These are phyloP conservation scores for Apteryx owenii DNA, from an alignment of 2,113 vertebrate genomes.

Conservation along the genomic window DNA sequence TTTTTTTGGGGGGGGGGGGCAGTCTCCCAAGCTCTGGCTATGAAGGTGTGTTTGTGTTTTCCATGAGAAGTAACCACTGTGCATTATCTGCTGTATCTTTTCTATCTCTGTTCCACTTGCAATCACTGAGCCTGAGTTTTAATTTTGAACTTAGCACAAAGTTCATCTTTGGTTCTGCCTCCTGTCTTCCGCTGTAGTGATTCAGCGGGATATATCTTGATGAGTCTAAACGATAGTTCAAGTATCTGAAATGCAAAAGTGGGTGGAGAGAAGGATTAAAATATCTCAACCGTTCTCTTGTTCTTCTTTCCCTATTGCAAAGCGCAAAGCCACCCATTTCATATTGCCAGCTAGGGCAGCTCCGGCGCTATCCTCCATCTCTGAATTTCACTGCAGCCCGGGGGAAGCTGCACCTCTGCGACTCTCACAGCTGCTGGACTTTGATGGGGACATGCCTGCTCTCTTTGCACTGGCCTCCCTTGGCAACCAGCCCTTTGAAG, in stretches of 20 bases:
- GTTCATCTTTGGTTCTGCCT: not conserved
- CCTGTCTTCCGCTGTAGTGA: not conserved
- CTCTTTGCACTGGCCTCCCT: constrained; percentile 84
- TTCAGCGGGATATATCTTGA: not conserved
- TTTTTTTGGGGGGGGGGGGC: not conserved
- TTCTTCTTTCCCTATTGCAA: not conserved
- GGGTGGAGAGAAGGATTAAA: not conserved
- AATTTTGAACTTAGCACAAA: not conserved
- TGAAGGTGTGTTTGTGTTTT: not conserved
- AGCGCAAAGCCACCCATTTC: constrained; percentile 21
- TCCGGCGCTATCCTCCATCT: constrained; percentile 71
- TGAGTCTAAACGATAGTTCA: not conserved
- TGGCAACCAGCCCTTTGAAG: constrained; percentile 90
- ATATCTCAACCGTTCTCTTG: not conserved
- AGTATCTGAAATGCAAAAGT: not conserved
- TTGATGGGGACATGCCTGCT: constrained; percentile 90
- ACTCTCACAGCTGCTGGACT: constrained; percentile 81
- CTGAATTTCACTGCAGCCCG: constrained; percentile 54
- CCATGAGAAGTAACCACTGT: not conserved
- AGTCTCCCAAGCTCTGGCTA: not conserved
- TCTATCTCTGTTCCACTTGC: not conserved
- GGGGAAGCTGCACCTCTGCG: constrained; percentile 77
- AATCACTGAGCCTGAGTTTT: not conserved
- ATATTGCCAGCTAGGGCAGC: constrained; percentile 59
- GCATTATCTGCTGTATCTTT: not conserved